Evolutionary conservation across 2,888 invertebrate genomes (phyloP).

Genomic region (Embidobia sp.): DNA sequence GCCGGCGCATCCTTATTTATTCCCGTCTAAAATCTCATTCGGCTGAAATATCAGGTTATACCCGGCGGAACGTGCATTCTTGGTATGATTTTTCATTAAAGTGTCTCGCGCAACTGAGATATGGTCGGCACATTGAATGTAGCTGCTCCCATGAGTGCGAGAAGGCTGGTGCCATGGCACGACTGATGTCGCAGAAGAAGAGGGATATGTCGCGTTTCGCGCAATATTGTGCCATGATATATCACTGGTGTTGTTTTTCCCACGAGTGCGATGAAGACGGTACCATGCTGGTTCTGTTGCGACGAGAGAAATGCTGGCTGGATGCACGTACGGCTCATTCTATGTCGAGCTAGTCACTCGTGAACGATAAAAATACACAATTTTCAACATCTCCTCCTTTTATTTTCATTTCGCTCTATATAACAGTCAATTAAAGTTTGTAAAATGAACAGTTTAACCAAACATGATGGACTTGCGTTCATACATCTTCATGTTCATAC

Average conservation of each 20-base stretch:
- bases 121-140: conserved; percentile 80
- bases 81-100: conserved; percentile 81
- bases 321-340: conserved; percentile 59
- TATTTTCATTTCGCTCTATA: conserved; percentile 34
- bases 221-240: conserved; percentile 77
- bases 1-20: conserved; percentile 74
- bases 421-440: conserved; percentile 47
- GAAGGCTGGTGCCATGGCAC: conserved; percentile 43
- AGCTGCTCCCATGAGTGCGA: conserved; percentile 72
- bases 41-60: conserved; percentile 76
- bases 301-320: conserved; percentile 49
- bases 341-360: conserved; percentile 56
- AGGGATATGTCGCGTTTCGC: conserved; percentile 71
- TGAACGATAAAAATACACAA: conserved; percentile 59
- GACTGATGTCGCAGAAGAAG: conserved; percentile 34
- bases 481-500: too few relatives aligned
- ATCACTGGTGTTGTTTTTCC: conserved; percentile 73
- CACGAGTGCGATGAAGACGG: conserved; percentile 79
- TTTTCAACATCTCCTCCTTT: conserved; percentile 48
- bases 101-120: conserved; percentile 79
- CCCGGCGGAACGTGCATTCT: conserved; percentile 74
- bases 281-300: conserved; percentile 51
- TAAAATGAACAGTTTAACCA: conserved; percentile 37
- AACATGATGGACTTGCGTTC: conserved; percentile 17
- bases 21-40: conserved; percentile 75